Conservation (phyloP, 1,140 invertebrate genomes). For the Drosophila ambigua region DNA sequence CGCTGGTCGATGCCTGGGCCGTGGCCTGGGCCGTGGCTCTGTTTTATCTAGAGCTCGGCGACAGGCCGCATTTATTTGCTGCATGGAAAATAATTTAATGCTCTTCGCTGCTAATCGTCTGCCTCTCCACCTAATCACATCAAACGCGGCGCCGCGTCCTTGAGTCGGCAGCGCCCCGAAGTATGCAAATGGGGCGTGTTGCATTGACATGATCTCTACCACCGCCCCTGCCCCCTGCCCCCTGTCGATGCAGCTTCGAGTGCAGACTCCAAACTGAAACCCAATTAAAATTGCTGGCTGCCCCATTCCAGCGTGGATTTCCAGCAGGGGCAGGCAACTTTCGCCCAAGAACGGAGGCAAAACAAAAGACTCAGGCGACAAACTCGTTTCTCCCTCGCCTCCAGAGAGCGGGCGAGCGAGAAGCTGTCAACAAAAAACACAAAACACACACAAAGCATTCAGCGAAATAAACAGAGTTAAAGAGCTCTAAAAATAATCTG, state of each 20-base stretch:
- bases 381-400: slow-evolving; percentile 72
- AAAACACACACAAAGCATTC: slow-evolving; percentile 30
- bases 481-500: slow-evolving; percentile 75
- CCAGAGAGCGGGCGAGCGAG: slow-evolving; percentile 39
- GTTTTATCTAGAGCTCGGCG: slow-evolving; percentile 58
- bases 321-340: slow-evolving; percentile 63
- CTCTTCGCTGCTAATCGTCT: slow-evolving; percentile 41
- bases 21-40: slow-evolving; percentile 19
- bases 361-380: slow-evolving; percentile 74
- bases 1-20: neutral
- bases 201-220: slow-evolving; percentile 32
- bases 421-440: slow-evolving; percentile 48
- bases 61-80: slow-evolving; percentile 64
- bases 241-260: neutral
- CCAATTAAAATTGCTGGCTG: slow-evolving; percentile 71
- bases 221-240: slow-evolving; percentile 6
- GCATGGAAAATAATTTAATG: slow-evolving; percentile 77
- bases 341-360: slow-evolving; percentile 71
- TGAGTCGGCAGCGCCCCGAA: slow-evolving; percentile 40
- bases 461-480: slow-evolving; percentile 44
- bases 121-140: slow-evolving; percentile 55
- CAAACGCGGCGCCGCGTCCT: slow-evolving; percentile 71
- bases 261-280: neutral
- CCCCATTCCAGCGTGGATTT: slow-evolving; percentile 36
- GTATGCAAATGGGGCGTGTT: slow-evolving; percentile 71